Base-by-base conservation (phyloP, 2,113 vertebrate species). In the Elachura formosa region DNA sequence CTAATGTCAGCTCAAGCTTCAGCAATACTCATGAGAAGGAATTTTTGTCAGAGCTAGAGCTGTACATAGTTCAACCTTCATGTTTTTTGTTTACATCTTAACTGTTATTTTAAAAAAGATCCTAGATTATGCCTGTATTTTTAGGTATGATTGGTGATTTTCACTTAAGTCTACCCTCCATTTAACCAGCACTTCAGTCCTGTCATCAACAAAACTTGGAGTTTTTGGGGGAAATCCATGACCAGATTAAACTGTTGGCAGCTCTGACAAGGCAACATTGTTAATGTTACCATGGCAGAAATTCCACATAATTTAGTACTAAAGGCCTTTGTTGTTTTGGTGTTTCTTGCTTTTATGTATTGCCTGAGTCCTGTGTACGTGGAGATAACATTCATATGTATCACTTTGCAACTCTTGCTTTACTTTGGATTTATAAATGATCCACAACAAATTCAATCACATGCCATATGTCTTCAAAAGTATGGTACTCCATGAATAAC, bases 351-450 rank as follows among this genome's bases (percentile, higher is more conserved):
- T 90, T 92, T 85, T 51, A 84, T 90, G 85, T 73, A 24, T 86
- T 89, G 8, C 88, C 69, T 92, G 40, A 94, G 31, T 84, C 55
- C 45, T 93, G 21, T 67, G 45, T 86, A 76, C 3, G 82, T 36
- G 87, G 79, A 90, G 72, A 91, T 66, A 87, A 62, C 34, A 85
- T 91, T 61, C 71, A 68, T 90, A 62, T 33, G 43, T 62, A 92
- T 92, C 43, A 1, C 69, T 76, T 82, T 94, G 52, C 75, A 94
- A 71, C 52, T 75, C 87, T 87, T 81, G 23, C 77, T 97, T 97
- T 97, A 82, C 77, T 96, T 96, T 94, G 92, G 69, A 59, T 90
- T 97, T 88, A 91, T 97, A 97, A 96, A 96, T 94, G 86, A 96
- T 94, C 94, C 86, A 96, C 69, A 33, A 75, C 75, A 91, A 96